Evolutionary conservation across 2,113 vertebrate genomes (phyloP), one percentile per base, ranked within the genome.

Genomic region (Irena cyanogastra): DNA sequence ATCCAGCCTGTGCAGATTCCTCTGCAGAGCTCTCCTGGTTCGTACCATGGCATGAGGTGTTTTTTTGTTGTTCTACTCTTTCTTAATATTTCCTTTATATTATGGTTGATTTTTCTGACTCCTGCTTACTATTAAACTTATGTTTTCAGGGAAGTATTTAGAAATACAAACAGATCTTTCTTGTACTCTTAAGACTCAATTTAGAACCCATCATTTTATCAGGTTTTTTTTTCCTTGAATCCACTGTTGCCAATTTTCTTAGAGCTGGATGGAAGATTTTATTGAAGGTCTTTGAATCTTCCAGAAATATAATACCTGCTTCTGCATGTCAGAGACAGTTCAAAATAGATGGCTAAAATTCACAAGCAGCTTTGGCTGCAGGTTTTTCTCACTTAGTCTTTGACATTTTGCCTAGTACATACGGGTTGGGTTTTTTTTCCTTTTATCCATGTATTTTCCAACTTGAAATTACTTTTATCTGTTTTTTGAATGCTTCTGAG

Each of bases 381-480:
- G 11, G 23, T 50, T 75, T 28, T 80, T 74, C 27, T 54, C 21
- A 17, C 10, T n/a, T 71, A 63, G 14, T 61, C 28, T 75, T 75
- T 70, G 28, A 37, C n/a, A 13, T 82, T 31, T 74, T 61, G 23
- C 19, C 9, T 82, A 37, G 26, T 75, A 31, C 7, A 13, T 26
- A 15, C 1, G 1, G 5, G 13, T 11, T 78, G 6, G 0, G 1
- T 0, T 11, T 19, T 1, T 33, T 21, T 33, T 4, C 4, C 11
- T 71, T 86, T 42, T 47, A 28, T 47, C 31, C 11, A 11, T 44
- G 18, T 42, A 7, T 81, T 91, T 91, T 94, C n/a, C 16, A 65
- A 11, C 27, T 56, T 87, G 8, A 60, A 82, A 69, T 49, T 30
- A 70, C 30, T 68, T 80, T 21, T 13, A 11, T 16, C 21, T 44